Evolutionary conservation across 92 coral and sea anemone genomes (phyloP).

Genomic region (Epizoanthus illoricatus): DNA sequence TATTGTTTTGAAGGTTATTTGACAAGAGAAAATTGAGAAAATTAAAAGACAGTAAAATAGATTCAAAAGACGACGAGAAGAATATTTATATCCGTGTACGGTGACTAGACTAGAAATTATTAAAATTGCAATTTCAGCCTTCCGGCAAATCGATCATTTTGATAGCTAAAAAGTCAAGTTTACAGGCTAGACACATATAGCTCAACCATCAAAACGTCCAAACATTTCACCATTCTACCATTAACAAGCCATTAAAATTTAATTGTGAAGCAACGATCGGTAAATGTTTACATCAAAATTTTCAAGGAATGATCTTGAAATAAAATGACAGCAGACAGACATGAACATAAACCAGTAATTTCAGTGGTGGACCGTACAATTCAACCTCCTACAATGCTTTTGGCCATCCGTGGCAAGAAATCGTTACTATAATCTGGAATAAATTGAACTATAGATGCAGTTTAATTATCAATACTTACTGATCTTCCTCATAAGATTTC

Average conservation of each 20-base stretch:
- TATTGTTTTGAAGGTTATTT: too few relatives aligned
- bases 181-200: too few relatives aligned
- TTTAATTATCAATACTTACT: slow-evolving; percentile 28
- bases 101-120: background rate
- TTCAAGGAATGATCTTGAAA: background rate
- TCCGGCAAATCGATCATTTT: too few relatives aligned
- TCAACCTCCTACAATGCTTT: background rate
- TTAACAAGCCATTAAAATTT: slow-evolving; percentile 60
- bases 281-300: slow-evolving; percentile 21
- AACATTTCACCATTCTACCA: slow-evolving; percentile 5
- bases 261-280: slow-evolving; percentile 44
- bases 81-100: background rate
- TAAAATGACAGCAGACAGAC: background rate
- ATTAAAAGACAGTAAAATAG: too few relatives aligned
- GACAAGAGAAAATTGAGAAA: too few relatives aligned
- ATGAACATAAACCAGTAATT: background rate
- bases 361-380: background rate
- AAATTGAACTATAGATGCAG: slow-evolving; percentile 10
- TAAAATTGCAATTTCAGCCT: background rate
- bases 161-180: too few relatives aligned
- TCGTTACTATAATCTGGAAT: background rate
- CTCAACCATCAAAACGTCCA: background rate
- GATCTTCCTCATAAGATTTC: slow-evolving; percentile 24
- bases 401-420: slow-evolving; percentile 5
- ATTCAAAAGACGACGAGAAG: too few relatives aligned